Evolutionary conservation across 2,888 invertebrate species (phyloP).

Genomic region (Nomada ferruginata): DNA sequence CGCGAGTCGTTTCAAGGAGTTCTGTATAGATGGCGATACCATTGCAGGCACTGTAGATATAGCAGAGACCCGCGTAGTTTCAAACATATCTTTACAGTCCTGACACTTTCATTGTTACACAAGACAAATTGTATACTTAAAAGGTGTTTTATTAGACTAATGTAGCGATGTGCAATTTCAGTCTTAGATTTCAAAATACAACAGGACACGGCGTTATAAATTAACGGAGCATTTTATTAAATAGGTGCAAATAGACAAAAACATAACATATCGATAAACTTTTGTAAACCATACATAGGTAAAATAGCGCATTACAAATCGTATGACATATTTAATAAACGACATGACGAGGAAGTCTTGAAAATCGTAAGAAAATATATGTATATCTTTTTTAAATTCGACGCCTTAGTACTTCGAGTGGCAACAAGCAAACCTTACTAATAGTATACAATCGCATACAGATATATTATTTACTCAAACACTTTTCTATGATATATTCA

Average conservation of each 20-base stretch:
- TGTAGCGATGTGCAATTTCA: conserved; percentile 74
- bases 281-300: conserved; percentile 38
- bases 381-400: conserved; percentile 39
- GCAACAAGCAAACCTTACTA: conserved; percentile 42
- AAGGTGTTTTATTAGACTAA: conserved; percentile 8
- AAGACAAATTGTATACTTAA: too few relatives aligned
- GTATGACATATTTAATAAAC: conserved; percentile 37
- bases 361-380: conserved; percentile 63
- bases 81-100: too few relatives aligned
- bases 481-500: conserved; percentile 10
- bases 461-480: conserved; percentile 34
- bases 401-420: conserved; percentile 27
- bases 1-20: too few relatives aligned
- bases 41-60: too few relatives aligned
- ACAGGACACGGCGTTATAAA: conserved; percentile 28
- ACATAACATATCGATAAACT: conserved; percentile 46
- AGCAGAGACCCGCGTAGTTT: too few relatives aligned
- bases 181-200: conserved; percentile 67
- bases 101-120: too few relatives aligned
- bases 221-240: conserved; percentile 44
- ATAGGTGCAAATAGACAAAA: conserved; percentile 15
- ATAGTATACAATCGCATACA: conserved; percentile 28
- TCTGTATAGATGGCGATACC: too few relatives aligned
- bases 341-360: conserved; percentile 35
- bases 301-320: conserved; percentile 41